Conservation (phyloP, 1,140 invertebrate species). For the Streblospio benedicti region DNA sequence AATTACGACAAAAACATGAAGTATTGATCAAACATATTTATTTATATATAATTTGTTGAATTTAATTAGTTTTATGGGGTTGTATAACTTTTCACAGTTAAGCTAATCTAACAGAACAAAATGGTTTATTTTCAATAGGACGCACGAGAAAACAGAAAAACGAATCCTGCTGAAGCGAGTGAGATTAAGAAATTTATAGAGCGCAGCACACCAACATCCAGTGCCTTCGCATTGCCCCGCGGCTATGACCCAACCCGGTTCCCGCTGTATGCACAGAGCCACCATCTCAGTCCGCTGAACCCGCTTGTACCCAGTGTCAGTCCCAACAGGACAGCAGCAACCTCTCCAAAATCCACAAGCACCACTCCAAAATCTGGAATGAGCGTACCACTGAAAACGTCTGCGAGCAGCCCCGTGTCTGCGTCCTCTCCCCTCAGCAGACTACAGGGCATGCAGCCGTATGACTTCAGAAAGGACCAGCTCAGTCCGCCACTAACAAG, state of each 20-base stretch:
- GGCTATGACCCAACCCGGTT: slow-evolving; percentile 33
- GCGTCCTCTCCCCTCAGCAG: slow-evolving; percentile 69
- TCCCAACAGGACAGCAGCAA: not conserved
- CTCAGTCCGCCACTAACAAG: slow-evolving; percentile 41
- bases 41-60: too few species aligned
- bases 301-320: slow-evolving; percentile 31
- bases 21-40: too few species aligned
- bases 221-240: slow-evolving; percentile 34
- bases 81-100: too few species aligned
- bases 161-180: slow-evolving; percentile 25
- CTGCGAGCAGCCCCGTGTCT: slow-evolving; percentile 35
- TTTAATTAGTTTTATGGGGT: too few species aligned
- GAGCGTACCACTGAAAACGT: slow-evolving; percentile 21
- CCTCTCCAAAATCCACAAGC: not conserved
- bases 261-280: slow-evolving; percentile 53
- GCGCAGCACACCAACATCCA: slow-evolving; percentile 42
- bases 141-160: not conserved
- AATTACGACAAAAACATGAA: too few species aligned
- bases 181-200: slow-evolving; percentile 56
- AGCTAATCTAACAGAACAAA: too few species aligned
- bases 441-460: slow-evolving; percentile 88
- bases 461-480: slow-evolving; percentile 73
- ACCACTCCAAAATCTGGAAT: too few species aligned
- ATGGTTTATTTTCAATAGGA: too few species aligned
- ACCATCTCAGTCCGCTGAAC: slow-evolving; percentile 52